phyloP scores from a whole-genome alignment of 2,888 invertebrate species.

The Drosophila borealis region DNA sequence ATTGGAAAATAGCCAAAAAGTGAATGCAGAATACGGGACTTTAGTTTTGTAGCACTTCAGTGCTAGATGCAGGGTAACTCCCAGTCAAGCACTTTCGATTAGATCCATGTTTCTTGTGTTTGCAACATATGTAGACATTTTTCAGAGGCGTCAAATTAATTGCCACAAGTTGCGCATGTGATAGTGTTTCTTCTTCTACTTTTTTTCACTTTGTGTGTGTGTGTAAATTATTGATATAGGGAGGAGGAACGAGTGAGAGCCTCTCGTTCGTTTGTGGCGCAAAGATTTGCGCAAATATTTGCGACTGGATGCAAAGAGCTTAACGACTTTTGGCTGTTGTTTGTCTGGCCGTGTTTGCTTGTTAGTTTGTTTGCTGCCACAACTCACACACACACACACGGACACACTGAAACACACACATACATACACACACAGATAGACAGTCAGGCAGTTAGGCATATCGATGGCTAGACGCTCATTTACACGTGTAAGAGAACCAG shows the following conservation, averaged over 20 bases:
- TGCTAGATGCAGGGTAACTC: neutral
- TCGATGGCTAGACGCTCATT: conserved; percentile 43
- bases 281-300: conserved; percentile 66
- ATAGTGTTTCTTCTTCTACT: conserved; percentile 34
- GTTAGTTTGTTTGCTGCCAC: conserved; percentile 39
- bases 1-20: too few relatives aligned
- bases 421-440: neutral
- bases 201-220: conserved; percentile 24
- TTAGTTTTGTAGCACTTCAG: neutral
- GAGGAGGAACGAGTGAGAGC: conserved; percentile 9
- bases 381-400: conserved; percentile 17
- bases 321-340: conserved; percentile 58
- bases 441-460: conserved; percentile 13
- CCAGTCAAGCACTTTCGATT: neutral
- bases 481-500: conserved; percentile 48
- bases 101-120: conserved; percentile 14
- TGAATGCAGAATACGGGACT: too few relatives aligned
- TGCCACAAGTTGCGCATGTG: conserved; percentile 54
- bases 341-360: conserved; percentile 48
- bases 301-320: conserved; percentile 52
- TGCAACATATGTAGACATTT: conserved; percentile 39
- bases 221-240: conserved; percentile 46
- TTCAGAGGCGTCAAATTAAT: conserved; percentile 70
- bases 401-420: conserved; percentile 2
- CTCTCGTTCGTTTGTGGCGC: conserved; percentile 20